Percentiles rank a stretch among this genome's conserved stretches.
Conservation (phyloP, 1,140 invertebrate species). For the Sminthurides bifidus region DNA sequence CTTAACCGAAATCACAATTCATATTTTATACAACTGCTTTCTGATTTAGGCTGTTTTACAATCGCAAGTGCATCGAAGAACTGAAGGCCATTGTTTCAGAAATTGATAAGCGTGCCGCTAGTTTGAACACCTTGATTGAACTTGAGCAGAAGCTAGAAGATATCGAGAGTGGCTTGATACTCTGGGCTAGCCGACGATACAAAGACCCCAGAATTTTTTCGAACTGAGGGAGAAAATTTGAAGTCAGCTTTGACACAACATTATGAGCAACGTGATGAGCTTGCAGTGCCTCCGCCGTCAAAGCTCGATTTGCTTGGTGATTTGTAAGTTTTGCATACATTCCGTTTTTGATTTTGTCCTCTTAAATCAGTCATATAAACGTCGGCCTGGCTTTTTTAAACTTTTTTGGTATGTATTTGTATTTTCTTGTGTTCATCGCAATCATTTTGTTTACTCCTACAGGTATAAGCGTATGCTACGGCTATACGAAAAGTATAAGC, state of each 20-base stretch:
- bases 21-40: background rate
- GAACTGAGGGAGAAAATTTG: background rate
- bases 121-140: slow-evolving; percentile 5
- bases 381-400: no score
- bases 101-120: background rate
- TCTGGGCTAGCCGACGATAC: background rate
- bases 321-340: no score
- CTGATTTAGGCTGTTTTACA: slow-evolving; percentile 1
- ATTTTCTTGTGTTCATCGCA: no score
- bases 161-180: slow-evolving; percentile 5
- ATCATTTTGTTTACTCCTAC: no score
- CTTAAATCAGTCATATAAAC: no score
- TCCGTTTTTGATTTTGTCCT: background rate
- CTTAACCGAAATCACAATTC: background rate
- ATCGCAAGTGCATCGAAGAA: background rate
- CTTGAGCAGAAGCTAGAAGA: slow-evolving; percentile 10
- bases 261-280: no score
- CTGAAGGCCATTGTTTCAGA: slow-evolving; percentile 3
- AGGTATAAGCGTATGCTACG: no score
- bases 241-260: background rate
- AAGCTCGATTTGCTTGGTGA: no score
- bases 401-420: no score
- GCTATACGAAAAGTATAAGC: no score
- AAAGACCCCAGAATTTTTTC: background rate
- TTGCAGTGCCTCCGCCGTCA: no score